Base-by-base conservation (phyloP, 2,797 vertebrate species). In the Tragelaphus oryx region DNA sequence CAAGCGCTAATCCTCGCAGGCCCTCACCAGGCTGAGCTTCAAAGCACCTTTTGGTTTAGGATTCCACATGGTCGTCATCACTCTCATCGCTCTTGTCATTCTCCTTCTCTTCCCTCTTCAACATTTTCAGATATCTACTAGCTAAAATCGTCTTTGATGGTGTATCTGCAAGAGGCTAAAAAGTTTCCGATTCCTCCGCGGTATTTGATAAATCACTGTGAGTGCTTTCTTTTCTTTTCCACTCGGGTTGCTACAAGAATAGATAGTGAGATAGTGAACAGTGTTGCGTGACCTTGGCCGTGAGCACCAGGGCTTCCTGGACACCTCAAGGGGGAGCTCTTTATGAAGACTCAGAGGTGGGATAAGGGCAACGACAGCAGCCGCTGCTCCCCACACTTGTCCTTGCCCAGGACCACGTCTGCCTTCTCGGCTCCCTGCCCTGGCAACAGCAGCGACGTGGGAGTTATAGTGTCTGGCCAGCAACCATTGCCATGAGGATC, bases 301-400 rank as follows among this genome's bases (percentile, higher is more conserved):
- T 99, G 97, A 99, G 98, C 95, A 99, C 99, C 11, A 99, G 98
- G 10, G 99, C 99, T 91, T 99, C 99, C 98, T 99, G 94, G 99
- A 99, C 0, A 99, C 99, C 88, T 99, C 99, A 0, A 3, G 99
- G 99, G 99, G 11, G 99, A 99, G 89, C 99, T 99, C 98, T 99
- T 99, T 99, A 99, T 99, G 92, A 99, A 99, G 95, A 99, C 94
- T 50, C 99, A 99, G 93, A 99, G 99, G 5, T 99, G 98, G 86
- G 99, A 99, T 52, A 99, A 98, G 0, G 99, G 99, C 26, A 99
- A 98, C 26, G 99, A 99, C 93, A 99, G 98, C 30, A 95, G 97
- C 93, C 99, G 99, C 96, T 95, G 98, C 24, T 98, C 98, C 0
- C 57, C 81, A 9, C 97, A 74, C 78, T 94, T 97, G 52, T 97